Conservation (phyloP, 2,113 vertebrate genomes). For the Pungitius pungitius region DNA sequence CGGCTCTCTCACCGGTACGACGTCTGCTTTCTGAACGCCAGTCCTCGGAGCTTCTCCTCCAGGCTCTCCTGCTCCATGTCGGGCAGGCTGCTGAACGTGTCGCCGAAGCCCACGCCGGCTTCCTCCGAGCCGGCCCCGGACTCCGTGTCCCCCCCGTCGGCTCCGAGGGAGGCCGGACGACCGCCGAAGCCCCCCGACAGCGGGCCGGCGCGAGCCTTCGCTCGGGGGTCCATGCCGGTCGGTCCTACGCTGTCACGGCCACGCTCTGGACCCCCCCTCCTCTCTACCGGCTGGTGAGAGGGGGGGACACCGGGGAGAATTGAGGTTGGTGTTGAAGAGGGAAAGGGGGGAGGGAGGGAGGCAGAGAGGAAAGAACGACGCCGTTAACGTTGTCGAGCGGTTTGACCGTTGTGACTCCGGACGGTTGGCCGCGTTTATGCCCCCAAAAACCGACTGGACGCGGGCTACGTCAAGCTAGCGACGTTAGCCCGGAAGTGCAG, state of each 20-base stretch:
- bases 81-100: slow-evolving; percentile 73
- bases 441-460: background rate
- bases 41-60: slow-evolving; percentile 74
- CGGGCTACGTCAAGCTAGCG: background rate
- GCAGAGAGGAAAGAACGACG: background rate
- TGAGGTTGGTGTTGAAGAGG: background rate
- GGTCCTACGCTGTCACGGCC: slow-evolving; percentile 42
- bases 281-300: slow-evolving; percentile 23
- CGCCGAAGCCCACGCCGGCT: slow-evolving; percentile 65
- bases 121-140: slow-evolving; percentile 76
- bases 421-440: slow-evolving; percentile 31
- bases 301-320: slow-evolving; percentile 19
- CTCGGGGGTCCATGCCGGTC: slow-evolving; percentile 76
- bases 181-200: slow-evolving; percentile 51
- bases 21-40: slow-evolving; percentile 78
- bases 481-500: background rate
- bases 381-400: background rate
- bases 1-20: slow-evolving; percentile 77
- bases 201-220: slow-evolving; percentile 45
- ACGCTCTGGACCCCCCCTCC: slow-evolving; percentile 62
- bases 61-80: slow-evolving; percentile 73
- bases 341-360: background rate
- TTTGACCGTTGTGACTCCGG: background rate
- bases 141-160: slow-evolving; percentile 75
- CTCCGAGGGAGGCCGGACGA: slow-evolving; percentile 67